These are phyloP conservation scores for Plodia interpunctella DNA, from an alignment of 1,140 invertebrate species.

Conservation along the genomic window DNA sequence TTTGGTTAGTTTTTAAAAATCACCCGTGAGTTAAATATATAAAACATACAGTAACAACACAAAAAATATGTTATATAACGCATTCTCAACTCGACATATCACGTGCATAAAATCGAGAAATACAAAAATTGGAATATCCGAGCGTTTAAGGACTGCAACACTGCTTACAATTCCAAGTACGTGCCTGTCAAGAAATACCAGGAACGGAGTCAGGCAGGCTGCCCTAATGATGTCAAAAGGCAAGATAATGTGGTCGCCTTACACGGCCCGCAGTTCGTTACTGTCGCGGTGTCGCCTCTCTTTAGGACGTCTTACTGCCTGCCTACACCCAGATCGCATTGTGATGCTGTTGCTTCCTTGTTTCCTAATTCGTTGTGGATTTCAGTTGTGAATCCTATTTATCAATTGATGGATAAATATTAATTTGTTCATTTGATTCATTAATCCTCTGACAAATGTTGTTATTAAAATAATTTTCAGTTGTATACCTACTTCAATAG, in stretches of 20 bases:
- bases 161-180: conserved; percentile 8
- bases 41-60: too few relatives aligned
- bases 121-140: too few relatives aligned
- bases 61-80: too few relatives aligned
- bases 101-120: not conserved
- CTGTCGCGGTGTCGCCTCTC: conserved; percentile 41
- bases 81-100: not conserved
- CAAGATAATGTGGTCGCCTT: conserved; percentile 57
- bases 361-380: too few relatives aligned
- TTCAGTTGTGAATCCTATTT: too few relatives aligned
- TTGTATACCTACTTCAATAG: too few relatives aligned
- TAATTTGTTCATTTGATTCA: too few relatives aligned
- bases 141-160: not conserved
- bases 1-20: too few relatives aligned
- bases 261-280: conserved; percentile 60
- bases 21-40: too few relatives aligned
- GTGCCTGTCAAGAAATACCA: conserved; percentile 9
- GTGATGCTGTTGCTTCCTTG: not conserved
- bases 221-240: conserved; percentile 68
- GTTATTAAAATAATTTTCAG: too few relatives aligned
- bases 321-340: not conserved
- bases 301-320: conserved; percentile 50
- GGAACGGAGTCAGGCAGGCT: conserved; percentile 13
- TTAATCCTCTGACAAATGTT: too few relatives aligned
- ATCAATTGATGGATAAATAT: too few relatives aligned